Base-by-base conservation (phyloP, 1,140 invertebrate species). In the Musca domestica region DNA sequence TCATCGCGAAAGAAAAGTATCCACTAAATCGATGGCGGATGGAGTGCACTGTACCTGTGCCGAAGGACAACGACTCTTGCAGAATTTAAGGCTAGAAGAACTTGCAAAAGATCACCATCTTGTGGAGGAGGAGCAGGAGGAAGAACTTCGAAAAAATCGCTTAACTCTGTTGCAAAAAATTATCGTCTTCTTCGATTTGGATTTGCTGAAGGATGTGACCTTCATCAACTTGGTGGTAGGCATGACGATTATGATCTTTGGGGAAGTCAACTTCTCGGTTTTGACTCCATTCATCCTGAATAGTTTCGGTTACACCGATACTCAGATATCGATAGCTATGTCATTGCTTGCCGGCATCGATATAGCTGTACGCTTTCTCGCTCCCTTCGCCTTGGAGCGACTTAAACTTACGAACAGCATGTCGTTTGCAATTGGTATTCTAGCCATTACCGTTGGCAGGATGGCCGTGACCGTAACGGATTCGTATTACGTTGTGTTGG, bases 251-350 rank as follows among this genome's bases (percentile, higher is more conserved):
- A 88, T 88, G 23, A 85, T 87, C 74, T 88, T 89, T 67, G 86
- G 85, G 20, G 89, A 91, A 78, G 78, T 90, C 41, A 90, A 90
- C 74, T 90, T 91, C 78, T 87, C 88, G 0, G 80, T 90, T 7
- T 77, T 90, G 30, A 89, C 88, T 0, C 88, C 89, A 1, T 89
- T 90, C 68, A 88, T 91, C 25, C 76, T 91, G 7, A 82, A 83
- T 7, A 88, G 89, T 70, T 87, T 84, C 64, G 84, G 85, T 0
- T 84, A 88, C 65, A 71, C 74, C 0, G 87, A 86, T 54, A 47
- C 71, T 0, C 82, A 89, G 79, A 84, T 87, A 2, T 88, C 88
- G 0, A 77, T 84, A 4, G 86, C 86, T 46, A 87, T 89, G 84
- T 89, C 88, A 15, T 72, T 87, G 25, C 74, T 89, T 46, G 88